A percentile compares a stretch with the other conserved stretches of the same genome.
These are phyloP conservation scores for Spermophilus dauricus DNA, from an alignment of 2,113 vertebrate genomes.

Conservation along the genomic window DNA sequence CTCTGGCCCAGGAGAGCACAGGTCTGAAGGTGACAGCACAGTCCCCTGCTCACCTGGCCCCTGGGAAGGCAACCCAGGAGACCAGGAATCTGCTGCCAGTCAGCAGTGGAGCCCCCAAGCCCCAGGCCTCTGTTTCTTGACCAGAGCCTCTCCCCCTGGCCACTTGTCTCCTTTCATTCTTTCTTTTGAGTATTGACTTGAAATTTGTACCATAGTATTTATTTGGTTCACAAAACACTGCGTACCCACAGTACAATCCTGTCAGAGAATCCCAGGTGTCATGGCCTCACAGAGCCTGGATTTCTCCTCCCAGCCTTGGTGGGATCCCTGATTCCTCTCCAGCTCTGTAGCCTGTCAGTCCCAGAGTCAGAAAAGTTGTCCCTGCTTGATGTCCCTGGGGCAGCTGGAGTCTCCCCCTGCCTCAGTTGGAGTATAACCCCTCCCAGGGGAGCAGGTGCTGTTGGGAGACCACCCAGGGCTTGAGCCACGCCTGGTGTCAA, in stretches of 20 bases:
- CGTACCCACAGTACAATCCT: neutral
- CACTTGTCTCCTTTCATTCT: neutral
- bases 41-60: too few relatives aligned
- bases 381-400: rapidly evolving
- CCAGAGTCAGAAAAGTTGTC: neutral
- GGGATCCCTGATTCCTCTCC: neutral
- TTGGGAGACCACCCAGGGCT: too few relatives aligned
- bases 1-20: neutral
- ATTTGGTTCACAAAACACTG: neutral
- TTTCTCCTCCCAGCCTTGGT: neutral
- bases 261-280: neutral
- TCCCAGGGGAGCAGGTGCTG: neutral
- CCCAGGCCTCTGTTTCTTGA: neutral
- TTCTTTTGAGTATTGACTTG: neutral
- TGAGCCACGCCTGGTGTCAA: neutral
- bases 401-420: neutral
- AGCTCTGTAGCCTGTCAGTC: neutral
- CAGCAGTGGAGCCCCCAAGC: neutral
- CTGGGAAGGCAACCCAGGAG: neutral
- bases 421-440: neutral
- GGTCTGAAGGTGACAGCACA: neutral
- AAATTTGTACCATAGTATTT: neutral
- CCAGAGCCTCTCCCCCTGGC: neutral
- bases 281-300: neutral
- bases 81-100: neutral